Percentiles rank a stretch among this genome's conserved stretches.
These are phyloP conservation scores for Tetranychus truncatus DNA, from an alignment of 2,888 invertebrate species.

Conservation along the genomic window DNA sequence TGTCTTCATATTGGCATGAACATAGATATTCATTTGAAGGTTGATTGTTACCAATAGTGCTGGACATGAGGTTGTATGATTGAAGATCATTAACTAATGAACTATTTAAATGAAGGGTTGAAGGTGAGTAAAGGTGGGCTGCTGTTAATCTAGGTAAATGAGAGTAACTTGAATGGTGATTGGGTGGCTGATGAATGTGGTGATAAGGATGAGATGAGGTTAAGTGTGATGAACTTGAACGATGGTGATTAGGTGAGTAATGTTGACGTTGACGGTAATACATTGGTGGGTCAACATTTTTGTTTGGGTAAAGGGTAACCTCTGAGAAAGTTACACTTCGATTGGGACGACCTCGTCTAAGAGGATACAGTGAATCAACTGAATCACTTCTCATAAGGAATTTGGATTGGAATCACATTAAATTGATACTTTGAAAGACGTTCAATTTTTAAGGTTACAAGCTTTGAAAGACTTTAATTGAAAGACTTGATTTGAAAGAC, in stretches of 20 bases:
- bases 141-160: too few species aligned
- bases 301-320: background rate
- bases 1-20: background rate
- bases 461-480: too few species aligned
- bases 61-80: too few species aligned
- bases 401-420: background rate
- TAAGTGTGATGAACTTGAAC: background rate
- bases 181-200: background rate
- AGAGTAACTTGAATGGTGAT: too few species aligned
- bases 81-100: too few species aligned
- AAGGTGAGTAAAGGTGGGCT: too few species aligned
- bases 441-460: too few species aligned
- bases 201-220: background rate
- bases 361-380: background rate
- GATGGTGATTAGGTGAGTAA: background rate
- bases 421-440: background rate
- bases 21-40: background rate
- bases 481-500: too few species aligned
- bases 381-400: background rate
- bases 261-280: background rate
- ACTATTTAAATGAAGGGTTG: too few species aligned
- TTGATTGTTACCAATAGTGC: too few species aligned
- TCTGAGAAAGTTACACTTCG: background rate
- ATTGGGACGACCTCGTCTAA: background rate
- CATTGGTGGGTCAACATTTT: too few species aligned